Base-by-base conservation (phyloP, 1,140 invertebrate species). In the Rhagoletis pomonella region DNA sequence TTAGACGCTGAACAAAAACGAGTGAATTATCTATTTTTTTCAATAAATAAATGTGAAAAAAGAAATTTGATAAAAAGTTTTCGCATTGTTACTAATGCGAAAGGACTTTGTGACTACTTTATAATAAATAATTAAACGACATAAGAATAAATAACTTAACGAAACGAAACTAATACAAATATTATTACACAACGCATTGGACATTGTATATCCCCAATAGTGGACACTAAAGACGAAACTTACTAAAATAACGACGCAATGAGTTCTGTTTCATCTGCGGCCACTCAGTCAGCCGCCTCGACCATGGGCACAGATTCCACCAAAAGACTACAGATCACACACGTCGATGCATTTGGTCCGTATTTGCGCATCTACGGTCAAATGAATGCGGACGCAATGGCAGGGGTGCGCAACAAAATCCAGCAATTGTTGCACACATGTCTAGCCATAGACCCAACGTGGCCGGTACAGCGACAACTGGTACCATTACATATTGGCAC, bases 331-430 rank as follows among this genome's bases (percentile, higher is more conserved):
- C 47, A 55, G 44, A 88, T 88, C 73, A 88, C 88, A 88, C 88
- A 88, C 88, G 88, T 88, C 88, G 85, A 87, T 73, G 86, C 88
- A 17, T 81, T 87, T 60, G 88, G 88, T 58, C 88, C 85, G 59
- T 88, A 87, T 58, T 81, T 88, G 55, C 86, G 86, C 69, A 94
- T 97, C 89, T 96, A 95, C 93, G 96, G 95, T 17, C 95, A 96
- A 89, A 91, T 93, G 1, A 93, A 93, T 88, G 87, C 88, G 39
- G 89, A 91, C 67, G 90, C 91, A 12, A 89, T 90, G 62, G 86
- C 88, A 47, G 42, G 92, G 58, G 88, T 92, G 47, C 91, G 90
- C 88, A 90, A 88, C 17, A 69, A 89, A 89, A 47, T 92, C 12
- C 90, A 92, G 87, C 88, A 89, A 73, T 19, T 92, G 87, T 87